Base-by-base conservation (phyloP, 2,113 vertebrate genomes). In the Cottus gobio region DNA sequence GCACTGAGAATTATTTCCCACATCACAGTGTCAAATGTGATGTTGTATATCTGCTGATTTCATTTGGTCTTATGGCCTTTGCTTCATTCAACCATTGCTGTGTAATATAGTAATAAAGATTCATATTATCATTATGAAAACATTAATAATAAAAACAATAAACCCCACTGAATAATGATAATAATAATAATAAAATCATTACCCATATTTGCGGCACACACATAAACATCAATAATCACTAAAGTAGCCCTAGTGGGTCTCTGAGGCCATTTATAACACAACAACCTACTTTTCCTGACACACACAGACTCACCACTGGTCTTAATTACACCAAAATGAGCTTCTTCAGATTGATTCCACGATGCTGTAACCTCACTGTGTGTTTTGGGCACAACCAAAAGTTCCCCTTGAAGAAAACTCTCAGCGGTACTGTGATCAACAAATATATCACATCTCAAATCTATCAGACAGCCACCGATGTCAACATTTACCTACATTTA, bases 41-140 rank as follows among this genome's bases (percentile, higher is more conserved):
- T 83, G 74, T 8, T 63, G 12, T 28, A 36, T n/a, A 52, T 71
- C 30, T 34, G 26, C 36, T 66, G n/a, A 39, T 72, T 26, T 22
- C 8, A 60, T 77, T 52, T 50, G 5, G 9, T 26, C 46, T 50
- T 50, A n/a, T 61, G 30, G 24, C 28, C 10, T 66, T 79, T 75
- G 20, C 22, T 44, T 67, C 46, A 26, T 28, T 26, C 1, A 20
- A 30, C 28, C 48, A n/a, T 61, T 66, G n/a, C 52, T 7, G 5
- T 66, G 22, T 58, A n/a, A 37, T 50, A 22, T n/a, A 52, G 9
- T 52, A n/a, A 52, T 50, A 50, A 22, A 20, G 4, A 46, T 46
- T 16, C 15, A 1, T 50, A 50, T 16, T 46, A 46, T 36, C 1
- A 36, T 36, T 36, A 36, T 36, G 34, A 36, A 36, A 36, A 36